Base-by-base conservation (phyloP, 2,888 invertebrate species). In the Xanthorhoe designata region DNA sequence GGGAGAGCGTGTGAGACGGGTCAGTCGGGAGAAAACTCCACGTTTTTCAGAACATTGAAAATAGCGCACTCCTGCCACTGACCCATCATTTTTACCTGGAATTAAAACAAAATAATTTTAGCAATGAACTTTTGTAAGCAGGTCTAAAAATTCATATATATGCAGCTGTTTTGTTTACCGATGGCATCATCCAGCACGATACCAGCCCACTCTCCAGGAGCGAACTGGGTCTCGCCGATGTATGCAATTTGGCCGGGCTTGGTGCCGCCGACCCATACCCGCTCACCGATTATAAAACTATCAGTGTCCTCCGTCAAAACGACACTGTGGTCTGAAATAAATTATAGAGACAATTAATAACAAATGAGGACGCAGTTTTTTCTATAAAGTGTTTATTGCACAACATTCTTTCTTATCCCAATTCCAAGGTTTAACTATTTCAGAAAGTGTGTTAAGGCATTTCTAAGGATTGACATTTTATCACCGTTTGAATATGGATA, bases 181-280 rank as follows among this genome's bases (percentile, higher is more conserved):
- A 98, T 96, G 49, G 98, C 96, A 77, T 98, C 98, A 88, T 99
- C 99, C 75, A 99, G 95, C 69, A 98, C 99, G 68, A 99, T 96
- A 57, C 99, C 99, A 56, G 98, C 99, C 99, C 99, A 99, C 74
- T 99, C 98, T 68, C 99, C 99, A 18, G 98, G 98, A 15, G 99
- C 99, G 92, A 99, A 99, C 87, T 98, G 98, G 59, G 99, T 98
- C 83, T 98, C 98, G 35, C 99, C 98, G 64, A 98, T 96, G 88
- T 97, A 99, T 49, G 98, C 98, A 76, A 99, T 97, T 83, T 96
- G 96, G 42, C 99, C 99, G 1, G 98, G 96, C 85, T 99, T 98
- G 60, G 96, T 95, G 63, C 98, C 98, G 77, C 98, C 97, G 71
- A 98, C 98, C 97, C 97, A 99, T 74, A 99, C 98, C 71, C 97